Evolutionary conservation across 2,888 invertebrate species (phyloP).

Genomic region (Agrochola circellaris): DNA sequence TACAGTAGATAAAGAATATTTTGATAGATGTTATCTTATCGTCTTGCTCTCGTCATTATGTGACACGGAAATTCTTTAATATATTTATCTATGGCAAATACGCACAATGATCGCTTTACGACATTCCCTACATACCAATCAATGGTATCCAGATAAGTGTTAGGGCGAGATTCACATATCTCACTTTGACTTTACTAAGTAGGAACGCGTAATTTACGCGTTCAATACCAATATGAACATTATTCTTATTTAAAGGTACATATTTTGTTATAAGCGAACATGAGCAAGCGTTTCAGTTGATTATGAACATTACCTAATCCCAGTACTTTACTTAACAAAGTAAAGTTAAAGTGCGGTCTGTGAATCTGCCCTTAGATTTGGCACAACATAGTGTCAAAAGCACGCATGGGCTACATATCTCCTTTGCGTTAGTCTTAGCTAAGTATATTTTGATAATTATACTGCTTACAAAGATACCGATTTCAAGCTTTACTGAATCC

Average conservation of each 20-base stretch:
- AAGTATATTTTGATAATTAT: background rate
- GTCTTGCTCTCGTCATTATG: slow-evolving; percentile 60
- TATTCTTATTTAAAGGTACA: background rate
- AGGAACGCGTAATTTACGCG: background rate
- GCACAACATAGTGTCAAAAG: background rate
- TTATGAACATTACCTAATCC: background rate
- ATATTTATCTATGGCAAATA: slow-evolving; percentile 37
- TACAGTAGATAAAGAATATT: slow-evolving; percentile 52
- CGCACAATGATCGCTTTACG: slow-evolving; percentile 27
- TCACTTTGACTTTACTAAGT: background rate
- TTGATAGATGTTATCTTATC: slow-evolving; percentile 63
- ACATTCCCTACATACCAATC: slow-evolving; percentile 42
- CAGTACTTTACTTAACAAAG: background rate
- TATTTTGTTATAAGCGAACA: background rate
- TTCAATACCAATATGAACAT: background rate
- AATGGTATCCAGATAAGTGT: slow-evolving; percentile 30
- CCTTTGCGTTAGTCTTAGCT: background rate
- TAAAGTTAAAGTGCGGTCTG: background rate
- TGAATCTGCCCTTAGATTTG: background rate
- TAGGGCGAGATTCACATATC: background rate
- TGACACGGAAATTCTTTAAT: slow-evolving; percentile 56
- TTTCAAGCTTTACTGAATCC: too few species aligned
- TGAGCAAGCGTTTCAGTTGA: background rate
- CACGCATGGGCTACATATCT: background rate
- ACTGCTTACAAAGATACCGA: background rate